Evolutionary conservation across 1,140 invertebrate genomes (phyloP).

Genomic region (Pogonomyrmex barbatus): DNA sequence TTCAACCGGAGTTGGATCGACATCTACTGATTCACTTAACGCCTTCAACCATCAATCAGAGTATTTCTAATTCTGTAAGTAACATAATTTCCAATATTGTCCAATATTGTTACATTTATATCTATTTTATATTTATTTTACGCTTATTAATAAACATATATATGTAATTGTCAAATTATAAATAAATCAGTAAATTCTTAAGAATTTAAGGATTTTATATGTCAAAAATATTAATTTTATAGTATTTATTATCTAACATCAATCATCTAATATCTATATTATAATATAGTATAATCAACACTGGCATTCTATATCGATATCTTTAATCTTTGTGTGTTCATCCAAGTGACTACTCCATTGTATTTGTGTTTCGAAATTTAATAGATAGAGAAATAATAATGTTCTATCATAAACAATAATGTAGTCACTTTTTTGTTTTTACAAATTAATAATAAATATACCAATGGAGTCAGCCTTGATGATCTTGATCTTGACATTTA

Average conservation of each 20-base stretch:
- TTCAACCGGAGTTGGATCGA: constrained; percentile 84
- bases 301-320: no score
- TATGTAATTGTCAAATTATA: neutral
- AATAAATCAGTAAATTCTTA: neutral
- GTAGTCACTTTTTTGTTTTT: no score
- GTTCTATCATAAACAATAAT: no score
- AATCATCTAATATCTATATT: no score
- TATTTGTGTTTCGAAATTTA: no score
- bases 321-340: no score
- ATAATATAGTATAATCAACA: no score
- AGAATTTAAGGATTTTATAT: neutral
- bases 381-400: no score
- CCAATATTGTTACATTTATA: constrained; percentile 65
- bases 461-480: no score
- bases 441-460: no score
- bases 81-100: constrained; percentile 77
- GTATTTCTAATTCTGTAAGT: constrained; percentile 86
- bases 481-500: no score
- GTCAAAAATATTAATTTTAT: neutral
- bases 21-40: constrained; percentile 87
- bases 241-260: neutral
- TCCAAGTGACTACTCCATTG: no score
- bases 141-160: neutral
- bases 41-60: constrained; percentile 85
- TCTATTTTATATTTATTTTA: constrained; percentile 19